Evolutionary conservation across 2,888 invertebrate species (phyloP), one percentile per base, ranked within the genome.

Genomic region (Morpho helenor): DNA sequence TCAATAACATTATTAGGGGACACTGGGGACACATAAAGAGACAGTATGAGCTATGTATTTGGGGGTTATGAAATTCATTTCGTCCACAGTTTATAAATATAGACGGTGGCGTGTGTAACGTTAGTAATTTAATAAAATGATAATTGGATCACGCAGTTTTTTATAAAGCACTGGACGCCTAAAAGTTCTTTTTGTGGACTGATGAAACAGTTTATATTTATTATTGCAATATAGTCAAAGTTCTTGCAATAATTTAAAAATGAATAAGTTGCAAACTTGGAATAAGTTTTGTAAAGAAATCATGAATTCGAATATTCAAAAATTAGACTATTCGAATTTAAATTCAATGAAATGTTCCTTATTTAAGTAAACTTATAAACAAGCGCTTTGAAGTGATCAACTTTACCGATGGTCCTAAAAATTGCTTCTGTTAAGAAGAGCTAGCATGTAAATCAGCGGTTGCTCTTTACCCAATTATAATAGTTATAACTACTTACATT

Each of bases 261-360:
- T 81, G 82, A 80, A 82, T 87, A 87, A 85, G 87, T 85, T 87
- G 86, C 82, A 80, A 82, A 78, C 77, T 80, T 82, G 79, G 80
- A 75, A 83, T 86, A 82, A 81, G 2, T 84, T 80, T 87, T 79
- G 75, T 77, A 31, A 31, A 31, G 31, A 31, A 31, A 31, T 31
- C 31, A 31, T 31, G 31, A 31, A 31, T 16, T 16, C 16, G 16
- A 16, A 16, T 16, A 16, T 1, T 16, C 2, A 16, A 16, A 16
- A 16, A 1, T 16, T 16, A 1, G 2, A 16, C 1, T 31, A 31
- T 31, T 31, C 3, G 0, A 31, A 31, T 31, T 31, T 3, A 31
- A 31, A 31, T 31, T 31, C 31, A 31, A 5, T 31, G 31, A 0
- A 31, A 31, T 5, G 31, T 31, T 31, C 31, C 31, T 31, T 31